These are phyloP conservation scores for Sarcophaga rosellei DNA, from an alignment of 2,888 invertebrate species.

Conservation along the genomic window DNA sequence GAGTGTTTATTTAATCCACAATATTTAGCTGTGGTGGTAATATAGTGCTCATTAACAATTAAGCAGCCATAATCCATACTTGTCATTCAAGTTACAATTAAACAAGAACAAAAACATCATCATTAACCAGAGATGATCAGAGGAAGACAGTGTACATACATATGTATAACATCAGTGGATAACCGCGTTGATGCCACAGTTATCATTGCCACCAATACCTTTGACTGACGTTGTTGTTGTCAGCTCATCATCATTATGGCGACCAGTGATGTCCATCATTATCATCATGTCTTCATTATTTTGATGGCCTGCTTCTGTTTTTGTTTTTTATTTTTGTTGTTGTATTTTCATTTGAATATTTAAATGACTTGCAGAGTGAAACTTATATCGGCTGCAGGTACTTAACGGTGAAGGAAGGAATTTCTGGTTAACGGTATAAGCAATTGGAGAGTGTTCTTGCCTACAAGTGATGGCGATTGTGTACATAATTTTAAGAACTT, in stretches of 20 bases:
- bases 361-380: too few species aligned
- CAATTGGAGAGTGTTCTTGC: too few species aligned
- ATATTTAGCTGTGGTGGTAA: conserved; percentile 20
- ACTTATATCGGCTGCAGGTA: too few species aligned
- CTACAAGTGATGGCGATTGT: too few species aligned
- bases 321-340: background rate
- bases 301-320: conserved; percentile 36
- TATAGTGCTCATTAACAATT: conserved; percentile 51
- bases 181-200: conserved; percentile 22
- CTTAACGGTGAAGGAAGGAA: too few species aligned
- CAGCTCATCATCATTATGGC: background rate
- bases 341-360: background rate
- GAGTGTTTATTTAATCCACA: background rate
- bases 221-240: background rate
- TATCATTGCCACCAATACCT: conserved; percentile 6
- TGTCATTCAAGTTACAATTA: conserved; percentile 60
- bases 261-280: conserved; percentile 37
- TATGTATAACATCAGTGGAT: conserved; percentile 15
- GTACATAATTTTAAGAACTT: too few species aligned
- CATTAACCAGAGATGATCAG: too few species aligned
- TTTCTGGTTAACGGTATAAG: too few species aligned
- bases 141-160: too few species aligned
- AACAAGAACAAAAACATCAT: conserved; percentile 12
- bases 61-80: conserved; percentile 57
- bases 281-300: conserved; percentile 39